Conservation (phyloP, 2,113 vertebrate species). For the Micronycteris hirsuta region DNA sequence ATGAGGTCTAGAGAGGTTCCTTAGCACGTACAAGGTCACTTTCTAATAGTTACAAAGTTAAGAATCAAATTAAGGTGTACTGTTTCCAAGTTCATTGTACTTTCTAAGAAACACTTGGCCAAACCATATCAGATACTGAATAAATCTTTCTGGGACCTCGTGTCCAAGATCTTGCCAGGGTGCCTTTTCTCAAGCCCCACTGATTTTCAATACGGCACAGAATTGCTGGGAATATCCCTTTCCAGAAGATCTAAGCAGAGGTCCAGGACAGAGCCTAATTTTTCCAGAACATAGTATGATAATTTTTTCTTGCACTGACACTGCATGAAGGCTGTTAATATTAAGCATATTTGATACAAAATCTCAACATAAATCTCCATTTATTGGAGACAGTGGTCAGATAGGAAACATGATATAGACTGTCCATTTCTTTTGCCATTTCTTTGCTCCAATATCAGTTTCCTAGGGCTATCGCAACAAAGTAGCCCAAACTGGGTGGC, state of each 20-base stretch:
- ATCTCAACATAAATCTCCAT: not conserved
- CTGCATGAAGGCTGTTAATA: not conserved
- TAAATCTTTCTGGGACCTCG: not conserved
- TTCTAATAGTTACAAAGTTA: not conserved
- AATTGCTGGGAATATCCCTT: not conserved
- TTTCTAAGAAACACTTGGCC: not conserved
- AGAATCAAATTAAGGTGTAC: not conserved
- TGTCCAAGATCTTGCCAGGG: not conserved
- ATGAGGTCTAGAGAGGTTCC: not conserved
- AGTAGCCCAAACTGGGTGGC: not conserved
- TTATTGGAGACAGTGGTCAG: not conserved
- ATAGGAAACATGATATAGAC: not conserved
- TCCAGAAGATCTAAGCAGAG: not conserved
- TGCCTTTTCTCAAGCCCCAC: not conserved
- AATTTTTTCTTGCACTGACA: not conserved
- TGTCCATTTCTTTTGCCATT: not conserved
- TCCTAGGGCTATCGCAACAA: not conserved
- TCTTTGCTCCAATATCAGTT: not conserved
- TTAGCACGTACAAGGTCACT: constrained; percentile 7
- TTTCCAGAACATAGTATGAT: not conserved
- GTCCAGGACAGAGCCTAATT: not conserved
- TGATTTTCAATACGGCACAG: not conserved
- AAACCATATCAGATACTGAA: not conserved
- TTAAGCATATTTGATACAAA: not conserved
- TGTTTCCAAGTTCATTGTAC: not conserved